A percentile compares a stretch with the other conserved stretches of the same genome.
Evolutionary conservation across 2,113 vertebrate genomes (phyloP).

Genomic region (Cheilinus undulatus): DNA sequence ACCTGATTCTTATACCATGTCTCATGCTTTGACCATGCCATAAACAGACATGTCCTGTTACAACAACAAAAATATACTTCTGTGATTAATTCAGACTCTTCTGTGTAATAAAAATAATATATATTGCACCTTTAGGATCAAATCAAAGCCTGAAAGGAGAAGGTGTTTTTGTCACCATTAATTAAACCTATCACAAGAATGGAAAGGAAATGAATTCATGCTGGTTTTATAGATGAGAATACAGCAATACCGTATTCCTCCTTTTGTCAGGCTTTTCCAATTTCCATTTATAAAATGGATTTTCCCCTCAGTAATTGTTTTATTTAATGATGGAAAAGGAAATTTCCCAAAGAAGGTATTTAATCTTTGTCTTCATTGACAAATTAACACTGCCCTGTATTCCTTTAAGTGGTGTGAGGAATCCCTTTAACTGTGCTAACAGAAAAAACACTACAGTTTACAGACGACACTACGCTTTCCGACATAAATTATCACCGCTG

Average conservation of each 20-base stretch:
- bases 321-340: not conserved
- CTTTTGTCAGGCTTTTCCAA: not conserved
- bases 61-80: no score
- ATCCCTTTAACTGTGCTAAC: constrained; percentile 9
- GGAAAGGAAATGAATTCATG: not conserved
- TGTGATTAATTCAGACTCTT: no score
- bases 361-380: not conserved
- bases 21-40: no score
- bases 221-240: not conserved
- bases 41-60: no score
- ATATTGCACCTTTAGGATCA: not conserved
- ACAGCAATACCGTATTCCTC: not conserved
- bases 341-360: not conserved
- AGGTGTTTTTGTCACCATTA: no score
- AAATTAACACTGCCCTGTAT: constrained; percentile 2
- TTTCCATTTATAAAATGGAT: no score
- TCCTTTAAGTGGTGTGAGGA: not conserved
- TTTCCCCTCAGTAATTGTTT: no score
- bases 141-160: not conserved
- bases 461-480: constrained; percentile 28
- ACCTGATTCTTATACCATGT: no score
- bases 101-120: no score
- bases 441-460: constrained; percentile 38
- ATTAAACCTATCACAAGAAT: not conserved
- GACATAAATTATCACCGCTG: constrained; percentile 65